A percentile compares a stretch with the other conserved stretches of the same genome.
phyloP scores from a whole-genome alignment of 2,888 invertebrate genomes.

The Hyppa rectilinea region DNA sequence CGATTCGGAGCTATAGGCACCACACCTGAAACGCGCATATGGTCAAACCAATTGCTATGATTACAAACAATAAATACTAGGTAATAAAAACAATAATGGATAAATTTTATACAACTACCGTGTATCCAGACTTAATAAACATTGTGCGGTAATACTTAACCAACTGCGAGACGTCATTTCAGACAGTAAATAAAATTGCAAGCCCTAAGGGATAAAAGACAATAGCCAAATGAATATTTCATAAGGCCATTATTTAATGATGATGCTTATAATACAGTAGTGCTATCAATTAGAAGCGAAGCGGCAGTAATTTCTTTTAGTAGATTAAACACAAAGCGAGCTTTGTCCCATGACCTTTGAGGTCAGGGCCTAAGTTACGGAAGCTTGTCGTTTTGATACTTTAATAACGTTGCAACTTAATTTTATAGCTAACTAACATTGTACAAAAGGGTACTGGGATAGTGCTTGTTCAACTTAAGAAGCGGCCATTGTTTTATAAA shows the following conservation, averaged over 20 bases:
- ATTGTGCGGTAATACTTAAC: slow-evolving; percentile 58
- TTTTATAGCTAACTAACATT: slow-evolving; percentile 37
- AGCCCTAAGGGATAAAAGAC: slow-evolving; percentile 68
- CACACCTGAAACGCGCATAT: slow-evolving; percentile 56
- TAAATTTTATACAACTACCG: slow-evolving; percentile 52
- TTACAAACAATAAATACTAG: slow-evolving; percentile 50
- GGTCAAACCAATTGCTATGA: slow-evolving; percentile 52
- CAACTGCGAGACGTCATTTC: slow-evolving; percentile 62
- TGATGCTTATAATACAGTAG: slow-evolving; percentile 77
- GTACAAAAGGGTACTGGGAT: slow-evolving; percentile 3
- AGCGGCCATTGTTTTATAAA: slow-evolving; percentile 1
- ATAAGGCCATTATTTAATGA: slow-evolving; percentile 79
- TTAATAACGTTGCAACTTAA: slow-evolving; percentile 47
- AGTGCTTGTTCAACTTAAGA: slow-evolving; percentile 18
- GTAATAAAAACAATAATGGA: slow-evolving; percentile 60
- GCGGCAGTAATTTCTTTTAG: slow-evolving; percentile 77
- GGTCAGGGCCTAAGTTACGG: slow-evolving; percentile 60
- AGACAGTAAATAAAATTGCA: slow-evolving; percentile 66
- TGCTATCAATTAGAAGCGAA: slow-evolving; percentile 79
- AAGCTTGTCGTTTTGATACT: slow-evolving; percentile 58
- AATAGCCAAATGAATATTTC: slow-evolving; percentile 81
- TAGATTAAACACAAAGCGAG: slow-evolving; percentile 70
- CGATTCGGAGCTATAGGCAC: slow-evolving; percentile 49
- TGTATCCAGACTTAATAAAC: slow-evolving; percentile 60
- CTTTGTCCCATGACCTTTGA: slow-evolving; percentile 72